Conservation (phyloP, 2,113 vertebrate species). For the Microcebus tavaratra region DNA sequence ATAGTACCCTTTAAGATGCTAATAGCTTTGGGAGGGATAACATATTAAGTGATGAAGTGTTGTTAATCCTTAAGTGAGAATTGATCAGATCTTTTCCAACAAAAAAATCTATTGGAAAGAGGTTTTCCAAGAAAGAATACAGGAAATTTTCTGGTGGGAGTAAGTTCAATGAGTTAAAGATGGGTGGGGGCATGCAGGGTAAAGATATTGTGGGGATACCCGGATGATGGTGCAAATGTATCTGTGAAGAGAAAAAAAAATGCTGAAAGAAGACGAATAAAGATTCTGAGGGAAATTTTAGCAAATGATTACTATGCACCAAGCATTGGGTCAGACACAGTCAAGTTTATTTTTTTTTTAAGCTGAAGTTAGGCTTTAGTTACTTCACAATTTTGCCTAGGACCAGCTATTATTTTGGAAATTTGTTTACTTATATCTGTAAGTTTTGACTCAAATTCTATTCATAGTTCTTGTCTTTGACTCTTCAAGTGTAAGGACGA, state of each 20-base stretch:
- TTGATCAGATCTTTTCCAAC: background rate
- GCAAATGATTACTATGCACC: background rate
- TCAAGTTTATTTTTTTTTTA: background rate
- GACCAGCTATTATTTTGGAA: background rate
- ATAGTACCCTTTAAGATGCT: background rate
- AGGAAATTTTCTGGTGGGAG: background rate
- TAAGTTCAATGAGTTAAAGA: background rate
- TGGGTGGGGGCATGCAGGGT: background rate
- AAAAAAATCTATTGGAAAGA: background rate
- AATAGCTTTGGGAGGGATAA: background rate
- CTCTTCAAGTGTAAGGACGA: background rate
- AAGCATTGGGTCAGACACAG: background rate
- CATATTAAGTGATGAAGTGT: background rate
- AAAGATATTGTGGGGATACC: background rate
- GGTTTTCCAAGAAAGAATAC: background rate
- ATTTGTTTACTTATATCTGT: background rate
- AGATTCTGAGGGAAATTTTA: background rate
- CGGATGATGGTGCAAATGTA: background rate
- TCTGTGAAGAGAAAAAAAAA: background rate
- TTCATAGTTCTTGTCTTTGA: background rate
- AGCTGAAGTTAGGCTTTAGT: background rate
- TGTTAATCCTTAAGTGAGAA: constrained; percentile 36
- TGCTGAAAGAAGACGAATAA: background rate
- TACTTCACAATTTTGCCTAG: background rate
- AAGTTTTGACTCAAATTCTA: constrained; percentile 24